A percentile compares a stretch with the other conserved stretches of the same genome.
These are phyloP conservation scores for Meteorus sp. DNA, from an alignment of 1,140 invertebrate species.

Conservation along the genomic window DNA sequence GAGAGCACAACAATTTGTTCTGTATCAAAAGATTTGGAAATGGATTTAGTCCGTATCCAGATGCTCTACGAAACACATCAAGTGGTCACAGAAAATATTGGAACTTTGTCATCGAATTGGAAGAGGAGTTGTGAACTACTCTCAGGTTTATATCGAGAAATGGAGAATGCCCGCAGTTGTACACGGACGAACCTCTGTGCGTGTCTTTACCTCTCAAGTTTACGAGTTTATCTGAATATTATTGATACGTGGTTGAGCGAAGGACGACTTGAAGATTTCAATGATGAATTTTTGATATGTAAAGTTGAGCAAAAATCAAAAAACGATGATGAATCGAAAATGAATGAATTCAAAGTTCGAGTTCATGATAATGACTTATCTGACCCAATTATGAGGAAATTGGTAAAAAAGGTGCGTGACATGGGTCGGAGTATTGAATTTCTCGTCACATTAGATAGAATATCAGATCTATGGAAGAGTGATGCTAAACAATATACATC, in stretches of 20 bases:
- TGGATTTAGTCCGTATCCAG: constrained; percentile 47
- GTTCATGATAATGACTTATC: constrained; percentile 35
- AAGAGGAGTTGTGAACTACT: constrained; percentile 31
- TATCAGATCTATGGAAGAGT: constrained; percentile 50
- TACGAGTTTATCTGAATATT: constrained; percentile 60
- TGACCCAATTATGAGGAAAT: constrained; percentile 51
- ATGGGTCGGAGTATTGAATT: constrained; percentile 54
- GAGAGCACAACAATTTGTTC: constrained; percentile 52
- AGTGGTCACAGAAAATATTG: constrained; percentile 42
- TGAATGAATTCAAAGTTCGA: constrained; percentile 41
- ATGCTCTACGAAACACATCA: constrained; percentile 57
- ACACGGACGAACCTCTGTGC: constrained; percentile 56
- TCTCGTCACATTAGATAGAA: constrained; percentile 49
- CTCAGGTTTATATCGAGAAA: constrained; percentile 52
- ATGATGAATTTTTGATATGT: constrained; percentile 60
- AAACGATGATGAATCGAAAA: constrained; percentile 11
- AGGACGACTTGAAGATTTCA: constrained; percentile 59
- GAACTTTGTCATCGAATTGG: constrained; percentile 51
- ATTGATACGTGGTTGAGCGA: constrained; percentile 61
- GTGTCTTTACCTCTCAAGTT: constrained; percentile 57
- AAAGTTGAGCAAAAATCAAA: constrained; percentile 41
- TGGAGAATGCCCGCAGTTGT: constrained; percentile 51
- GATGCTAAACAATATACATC: constrained; percentile 31
- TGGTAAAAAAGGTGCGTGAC: constrained; percentile 49
- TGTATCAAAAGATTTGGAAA: constrained; percentile 46